A percentile compares a stretch with the other conserved stretches of the same genome.
phyloP scores from a whole-genome alignment of 2,113 vertebrate genomes.

The Burhinus oedicnemus region DNA sequence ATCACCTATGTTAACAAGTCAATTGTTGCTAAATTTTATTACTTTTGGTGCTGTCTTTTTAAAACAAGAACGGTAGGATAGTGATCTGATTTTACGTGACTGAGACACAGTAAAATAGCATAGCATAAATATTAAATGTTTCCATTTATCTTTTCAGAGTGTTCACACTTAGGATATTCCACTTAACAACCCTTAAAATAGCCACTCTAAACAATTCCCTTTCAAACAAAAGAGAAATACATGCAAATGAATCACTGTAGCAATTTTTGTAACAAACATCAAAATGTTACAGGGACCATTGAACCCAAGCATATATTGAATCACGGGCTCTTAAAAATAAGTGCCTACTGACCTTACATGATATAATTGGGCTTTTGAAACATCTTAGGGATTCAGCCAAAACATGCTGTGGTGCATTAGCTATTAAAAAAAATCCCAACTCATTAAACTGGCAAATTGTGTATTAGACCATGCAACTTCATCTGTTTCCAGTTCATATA shows the following conservation, averaged over 20 bases:
- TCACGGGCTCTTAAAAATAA: neutral
- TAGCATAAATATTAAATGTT: constrained; percentile 43
- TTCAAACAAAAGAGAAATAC: constrained; percentile 44
- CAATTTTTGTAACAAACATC: constrained; percentile 29
- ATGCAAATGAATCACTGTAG: neutral
- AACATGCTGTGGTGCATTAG: neutral
- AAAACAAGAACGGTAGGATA: neutral
- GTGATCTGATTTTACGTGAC: neutral
- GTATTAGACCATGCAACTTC: neutral
- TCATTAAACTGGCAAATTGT: neutral
- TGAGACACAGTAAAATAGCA: neutral
- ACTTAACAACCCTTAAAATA: constrained; percentile 51
- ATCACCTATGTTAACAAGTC: neutral
- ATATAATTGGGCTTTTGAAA: constrained; percentile 22
- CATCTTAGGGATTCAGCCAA: neutral
- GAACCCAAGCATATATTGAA: neutral
- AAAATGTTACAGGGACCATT: neutral
- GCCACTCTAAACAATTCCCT: neutral
- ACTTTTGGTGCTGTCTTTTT: neutral
- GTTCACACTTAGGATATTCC: constrained; percentile 2
- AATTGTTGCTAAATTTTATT: neutral
- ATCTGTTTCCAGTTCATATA: neutral
- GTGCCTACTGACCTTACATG: constrained; percentile 22
- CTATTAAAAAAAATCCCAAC: neutral
- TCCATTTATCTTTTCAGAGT: constrained; percentile 24